Percentiles rank a stretch among this genome's conserved stretches.
Evolutionary conservation across 2,888 invertebrate species (phyloP).

Genomic region (Monoplex corrugatus): DNA sequence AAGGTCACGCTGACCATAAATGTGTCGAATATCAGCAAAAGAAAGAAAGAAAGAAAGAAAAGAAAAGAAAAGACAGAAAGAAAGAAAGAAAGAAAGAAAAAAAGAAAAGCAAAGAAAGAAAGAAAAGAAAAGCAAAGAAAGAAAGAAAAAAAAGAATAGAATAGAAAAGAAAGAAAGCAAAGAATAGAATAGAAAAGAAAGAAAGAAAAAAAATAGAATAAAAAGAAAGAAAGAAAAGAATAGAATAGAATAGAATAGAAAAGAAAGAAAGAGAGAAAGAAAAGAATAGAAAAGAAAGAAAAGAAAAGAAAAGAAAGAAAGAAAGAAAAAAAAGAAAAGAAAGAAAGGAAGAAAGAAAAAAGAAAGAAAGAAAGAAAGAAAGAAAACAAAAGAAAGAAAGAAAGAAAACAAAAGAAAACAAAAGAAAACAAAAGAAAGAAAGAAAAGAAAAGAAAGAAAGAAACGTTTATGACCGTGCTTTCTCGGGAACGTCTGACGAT

Average conservation of each 20-base stretch:
- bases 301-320: not conserved
- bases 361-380: not conserved
- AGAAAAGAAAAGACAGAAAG: not conserved
- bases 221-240: conserved; percentile 43
- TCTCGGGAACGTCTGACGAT: not conserved
- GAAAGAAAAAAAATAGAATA: conserved; percentile 32
- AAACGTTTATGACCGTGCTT: not conserved
- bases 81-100: not conserved
- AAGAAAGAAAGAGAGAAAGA: not conserved
- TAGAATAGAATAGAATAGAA: not conserved
- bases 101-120: not conserved
- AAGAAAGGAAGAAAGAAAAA: not conserved
- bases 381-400: not conserved
- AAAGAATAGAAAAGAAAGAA: not conserved
- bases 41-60: too few relatives aligned
- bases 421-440: not conserved
- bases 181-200: not conserved
- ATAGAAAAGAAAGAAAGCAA: not conserved
- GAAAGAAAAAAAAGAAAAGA: not conserved
- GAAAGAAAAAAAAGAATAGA: not conserved
- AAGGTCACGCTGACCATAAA: too few relatives aligned
- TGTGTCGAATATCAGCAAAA: too few relatives aligned
- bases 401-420: not conserved
- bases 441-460: not conserved
- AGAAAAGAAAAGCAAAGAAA: not conserved